Evolutionary conservation across 2,797 vertebrate species (phyloP).

Genomic region (Neosalanx taihuensis): DNA sequence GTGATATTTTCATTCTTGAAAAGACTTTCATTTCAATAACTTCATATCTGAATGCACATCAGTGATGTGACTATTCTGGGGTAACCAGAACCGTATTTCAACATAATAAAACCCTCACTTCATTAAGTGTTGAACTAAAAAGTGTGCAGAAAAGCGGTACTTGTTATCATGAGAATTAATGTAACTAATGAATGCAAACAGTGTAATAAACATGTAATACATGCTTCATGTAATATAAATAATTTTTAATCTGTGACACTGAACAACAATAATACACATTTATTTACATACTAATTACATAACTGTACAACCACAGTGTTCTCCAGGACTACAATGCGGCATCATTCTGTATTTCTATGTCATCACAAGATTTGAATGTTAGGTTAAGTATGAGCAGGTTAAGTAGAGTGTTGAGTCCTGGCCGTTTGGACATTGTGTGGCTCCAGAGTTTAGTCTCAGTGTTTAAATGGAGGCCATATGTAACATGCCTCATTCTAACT

Average conservation of each 20-base stretch:
- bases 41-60: too few relatives aligned
- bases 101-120: too few relatives aligned
- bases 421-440: neutral
- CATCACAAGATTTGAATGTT: neutral
- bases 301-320: conserved; percentile 40
- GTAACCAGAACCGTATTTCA: neutral
- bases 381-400: neutral
- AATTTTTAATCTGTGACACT: conserved; percentile 49
- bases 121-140: too few relatives aligned
- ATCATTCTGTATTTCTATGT: neutral
- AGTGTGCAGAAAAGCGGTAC: too few relatives aligned
- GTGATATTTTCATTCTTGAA: too few relatives aligned
- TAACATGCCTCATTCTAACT: neutral
- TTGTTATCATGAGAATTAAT: too few relatives aligned
- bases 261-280: conserved; percentile 42
- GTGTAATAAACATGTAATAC: conserved; percentile 33
- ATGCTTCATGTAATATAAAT: conserved; percentile 65
- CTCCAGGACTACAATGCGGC: conserved; percentile 5
- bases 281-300: conserved; percentile 44
- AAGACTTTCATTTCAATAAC: too few relatives aligned
- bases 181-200: neutral
- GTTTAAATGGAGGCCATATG: neutral
- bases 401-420: neutral
- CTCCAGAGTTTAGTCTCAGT: neutral
- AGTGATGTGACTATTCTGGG: too few relatives aligned